phyloP scores from a whole-genome alignment of 2,113 vertebrate genomes.

The Cryptoleucopteryx plumbea region DNA sequence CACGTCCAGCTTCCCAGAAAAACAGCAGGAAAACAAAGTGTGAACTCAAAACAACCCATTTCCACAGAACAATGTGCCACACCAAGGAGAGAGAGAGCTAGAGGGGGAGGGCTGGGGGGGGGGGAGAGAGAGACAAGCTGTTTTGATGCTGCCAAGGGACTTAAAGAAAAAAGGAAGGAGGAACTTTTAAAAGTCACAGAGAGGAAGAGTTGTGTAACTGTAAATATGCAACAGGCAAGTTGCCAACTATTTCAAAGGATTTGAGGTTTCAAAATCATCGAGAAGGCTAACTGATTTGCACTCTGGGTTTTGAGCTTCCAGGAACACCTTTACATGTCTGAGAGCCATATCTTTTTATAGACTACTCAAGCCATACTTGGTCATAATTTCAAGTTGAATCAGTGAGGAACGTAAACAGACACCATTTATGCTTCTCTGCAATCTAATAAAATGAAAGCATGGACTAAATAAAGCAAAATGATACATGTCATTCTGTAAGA shows the following conservation, averaged over 20 bases:
- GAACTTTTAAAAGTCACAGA: constrained; percentile 16
- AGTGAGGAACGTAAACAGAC: constrained; percentile 42
- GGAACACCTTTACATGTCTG: constrained; percentile 11
- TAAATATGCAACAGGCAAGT: neutral
- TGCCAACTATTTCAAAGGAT: constrained; percentile 55
- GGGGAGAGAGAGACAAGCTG: neutral
- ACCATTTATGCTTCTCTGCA: neutral
- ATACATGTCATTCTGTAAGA: neutral
- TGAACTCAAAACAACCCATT: constrained; percentile 65
- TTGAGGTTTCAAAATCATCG: constrained; percentile 28
- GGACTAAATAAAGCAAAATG: constrained; percentile 1
- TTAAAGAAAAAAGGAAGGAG: constrained; percentile 48
- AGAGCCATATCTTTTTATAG: neutral
- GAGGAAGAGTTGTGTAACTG: constrained; percentile 47
- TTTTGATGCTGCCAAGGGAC: neutral
- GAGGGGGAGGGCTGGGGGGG: neutral
- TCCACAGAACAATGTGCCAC: constrained; percentile 55
- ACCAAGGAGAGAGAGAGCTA: neutral
- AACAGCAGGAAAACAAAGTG: constrained; percentile 64
- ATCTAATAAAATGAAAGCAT: constrained; percentile 19
- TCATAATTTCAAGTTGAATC: constrained; percentile 8
- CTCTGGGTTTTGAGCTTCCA: constrained; percentile 12
- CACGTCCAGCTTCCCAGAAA: constrained; percentile 45
- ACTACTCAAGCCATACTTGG: neutral
- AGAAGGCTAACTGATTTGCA: constrained; percentile 24